Evolutionary conservation across 1,140 invertebrate genomes (phyloP).

Genomic region (Zaprionus gabonicus): DNA sequence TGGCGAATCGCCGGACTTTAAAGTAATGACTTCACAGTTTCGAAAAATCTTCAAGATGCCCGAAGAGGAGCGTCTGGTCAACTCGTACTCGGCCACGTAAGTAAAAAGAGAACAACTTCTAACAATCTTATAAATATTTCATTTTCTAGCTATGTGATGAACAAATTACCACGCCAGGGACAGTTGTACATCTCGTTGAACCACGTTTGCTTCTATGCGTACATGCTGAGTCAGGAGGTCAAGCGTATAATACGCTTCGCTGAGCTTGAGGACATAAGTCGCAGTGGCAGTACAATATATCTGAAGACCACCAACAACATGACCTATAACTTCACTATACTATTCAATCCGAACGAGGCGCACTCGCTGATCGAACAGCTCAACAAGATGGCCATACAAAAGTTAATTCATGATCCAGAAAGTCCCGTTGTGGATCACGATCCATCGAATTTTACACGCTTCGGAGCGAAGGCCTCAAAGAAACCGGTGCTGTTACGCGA

Average conservation of each 20-base stretch:
- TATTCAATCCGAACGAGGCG: conserved; percentile 94
- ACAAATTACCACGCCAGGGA: conserved; percentile 95
- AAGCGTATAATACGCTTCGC: conserved; percentile 91
- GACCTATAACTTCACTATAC: conserved; percentile 86
- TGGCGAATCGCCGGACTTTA: conserved; percentile 77
- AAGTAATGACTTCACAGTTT: conserved; percentile 88
- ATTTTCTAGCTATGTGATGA: conserved; percentile 93
- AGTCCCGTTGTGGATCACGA: conserved; percentile 80
- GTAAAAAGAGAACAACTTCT: conserved; percentile 17
- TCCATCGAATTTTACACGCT: conserved; percentile 86
- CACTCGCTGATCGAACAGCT: conserved; percentile 97
- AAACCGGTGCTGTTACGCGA: conserved; percentile 96
- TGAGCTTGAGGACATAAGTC: conserved; percentile 75
- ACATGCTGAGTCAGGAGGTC: conserved; percentile 95
- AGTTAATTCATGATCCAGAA: conserved; percentile 85
- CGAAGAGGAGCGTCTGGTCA: conserved; percentile 97
- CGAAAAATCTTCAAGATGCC: conserved; percentile 95
- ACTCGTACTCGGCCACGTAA: conserved; percentile 97
- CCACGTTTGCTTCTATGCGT: conserved; percentile 98
- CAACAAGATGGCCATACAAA: conserved; percentile 98
- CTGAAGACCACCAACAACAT: conserved; percentile 81
- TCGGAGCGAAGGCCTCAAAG: conserved; percentile 90
- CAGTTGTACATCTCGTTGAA: conserved; percentile 98
- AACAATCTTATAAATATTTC: neutral
- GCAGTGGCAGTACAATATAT: conserved; percentile 72